These are phyloP conservation scores for Apeltes quadracus DNA, from an alignment of 2,113 vertebrate species.

Conservation along the genomic window DNA sequence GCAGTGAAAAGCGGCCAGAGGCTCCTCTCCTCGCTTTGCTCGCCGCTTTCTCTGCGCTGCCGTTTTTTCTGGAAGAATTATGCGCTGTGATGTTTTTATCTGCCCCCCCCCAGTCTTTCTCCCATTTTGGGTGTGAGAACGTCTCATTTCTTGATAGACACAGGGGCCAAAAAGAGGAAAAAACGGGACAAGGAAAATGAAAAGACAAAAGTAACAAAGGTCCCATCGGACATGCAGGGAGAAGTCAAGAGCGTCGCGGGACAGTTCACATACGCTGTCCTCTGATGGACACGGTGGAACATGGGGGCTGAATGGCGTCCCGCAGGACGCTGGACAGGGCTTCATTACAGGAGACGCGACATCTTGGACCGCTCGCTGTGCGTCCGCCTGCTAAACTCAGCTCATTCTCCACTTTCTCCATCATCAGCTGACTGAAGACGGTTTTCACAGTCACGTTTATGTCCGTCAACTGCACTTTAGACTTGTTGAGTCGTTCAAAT, in stretches of 20 bases:
- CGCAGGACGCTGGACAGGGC: conserved; percentile 1
- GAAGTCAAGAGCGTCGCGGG: conserved; percentile 55
- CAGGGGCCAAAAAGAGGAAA: conserved; percentile 49
- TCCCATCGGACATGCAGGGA: conserved; percentile 67
- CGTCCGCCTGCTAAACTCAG: not conserved
- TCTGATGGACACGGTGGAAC: conserved; percentile 26
- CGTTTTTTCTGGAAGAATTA: conserved; percentile 70
- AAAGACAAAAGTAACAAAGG: conserved; percentile 66
- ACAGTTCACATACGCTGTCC: conserved; percentile 48
- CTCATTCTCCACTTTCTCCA: not conserved
- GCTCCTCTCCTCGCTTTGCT: conserved; percentile 54
- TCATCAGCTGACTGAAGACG: not conserved
- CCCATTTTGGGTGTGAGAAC: conserved; percentile 66
- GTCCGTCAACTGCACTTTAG: not conserved
- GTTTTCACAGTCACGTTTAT: no score
- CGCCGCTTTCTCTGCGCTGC: conserved; percentile 38
- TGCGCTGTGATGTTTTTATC: conserved; percentile 42
- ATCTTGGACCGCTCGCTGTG: not conserved
- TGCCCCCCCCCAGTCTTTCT: conserved; percentile 13
- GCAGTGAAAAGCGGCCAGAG: conserved; percentile 70
- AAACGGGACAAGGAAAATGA: conserved; percentile 11
- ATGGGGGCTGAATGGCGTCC: conserved; percentile 16
- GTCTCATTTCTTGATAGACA: conserved; percentile 63
- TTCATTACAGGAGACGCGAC: not conserved
- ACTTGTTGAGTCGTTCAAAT: not conserved